phyloP scores from a whole-genome alignment of 1,140 invertebrate genomes.

The Bombus superbus region DNA sequence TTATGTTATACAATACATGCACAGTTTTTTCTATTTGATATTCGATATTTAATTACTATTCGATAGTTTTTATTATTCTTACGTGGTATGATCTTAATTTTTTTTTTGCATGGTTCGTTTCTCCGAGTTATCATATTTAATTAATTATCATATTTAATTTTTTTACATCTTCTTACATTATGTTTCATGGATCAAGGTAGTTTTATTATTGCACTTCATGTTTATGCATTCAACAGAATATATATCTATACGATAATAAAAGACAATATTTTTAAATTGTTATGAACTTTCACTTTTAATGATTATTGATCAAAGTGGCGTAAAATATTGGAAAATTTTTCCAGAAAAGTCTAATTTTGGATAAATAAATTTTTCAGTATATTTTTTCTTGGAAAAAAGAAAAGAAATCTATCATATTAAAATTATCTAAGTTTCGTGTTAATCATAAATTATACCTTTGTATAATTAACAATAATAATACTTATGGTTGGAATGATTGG shows the following conservation, averaged over 20 bases:
- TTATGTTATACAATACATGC: not conserved
- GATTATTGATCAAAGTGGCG: not conserved
- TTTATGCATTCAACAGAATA: not conserved
- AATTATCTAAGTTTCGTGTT: not conserved
- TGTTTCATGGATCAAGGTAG: constrained; percentile 65
- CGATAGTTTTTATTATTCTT: not conserved
- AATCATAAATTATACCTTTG: not conserved
- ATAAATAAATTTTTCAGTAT: too few relatives aligned
- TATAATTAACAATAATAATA: not conserved
- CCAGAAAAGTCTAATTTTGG: not conserved
- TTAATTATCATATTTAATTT: constrained; percentile 10
- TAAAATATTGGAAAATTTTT: not conserved
- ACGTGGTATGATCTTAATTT: too few relatives aligned
- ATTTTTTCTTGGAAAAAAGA: too few relatives aligned
- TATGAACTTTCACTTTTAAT: not conserved
- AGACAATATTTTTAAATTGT: not conserved
- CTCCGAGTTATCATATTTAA: not conserved
- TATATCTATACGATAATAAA: not conserved
- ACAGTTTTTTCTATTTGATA: not conserved
- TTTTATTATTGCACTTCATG: constrained; percentile 14
- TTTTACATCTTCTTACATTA: constrained; percentile 38
- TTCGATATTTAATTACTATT: not conserved
- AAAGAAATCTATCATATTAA: too few relatives aligned
- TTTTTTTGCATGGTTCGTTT: too few relatives aligned
- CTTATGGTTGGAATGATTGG: too few relatives aligned